These are phyloP conservation scores for Papilio helenus DNA, from an alignment of 1,140 invertebrate genomes.

Conservation along the genomic window DNA sequence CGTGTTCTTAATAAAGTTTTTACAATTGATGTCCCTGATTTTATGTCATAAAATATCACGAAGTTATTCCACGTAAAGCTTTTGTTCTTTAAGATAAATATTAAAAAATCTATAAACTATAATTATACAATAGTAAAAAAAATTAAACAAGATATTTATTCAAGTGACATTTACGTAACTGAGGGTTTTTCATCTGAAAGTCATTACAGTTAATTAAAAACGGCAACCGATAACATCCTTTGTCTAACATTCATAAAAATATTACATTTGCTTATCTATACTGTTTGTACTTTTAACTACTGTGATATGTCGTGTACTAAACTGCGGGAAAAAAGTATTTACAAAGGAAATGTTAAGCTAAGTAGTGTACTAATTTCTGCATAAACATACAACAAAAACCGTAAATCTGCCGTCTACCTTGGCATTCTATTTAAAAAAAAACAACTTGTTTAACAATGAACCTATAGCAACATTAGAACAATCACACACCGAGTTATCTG, in stretches of 20 bases:
- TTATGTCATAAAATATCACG: background rate
- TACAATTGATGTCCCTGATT: background rate
- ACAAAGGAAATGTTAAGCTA: too few species aligned
- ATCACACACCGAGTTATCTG: background rate
- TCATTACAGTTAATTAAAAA: conserved; percentile 65
- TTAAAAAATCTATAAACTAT: too few species aligned
- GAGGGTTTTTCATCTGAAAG: conserved; percentile 57
- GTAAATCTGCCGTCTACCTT: too few species aligned
- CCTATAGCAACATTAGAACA: background rate
- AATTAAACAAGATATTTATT: background rate
- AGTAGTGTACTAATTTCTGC: too few species aligned
- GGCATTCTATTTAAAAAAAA: background rate
- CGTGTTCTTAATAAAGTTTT: background rate
- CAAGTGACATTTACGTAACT: background rate
- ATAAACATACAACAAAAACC: too few species aligned
- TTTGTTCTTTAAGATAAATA: background rate
- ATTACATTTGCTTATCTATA: background rate
- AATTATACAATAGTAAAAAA: background rate
- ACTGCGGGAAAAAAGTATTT: too few species aligned
- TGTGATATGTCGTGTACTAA: background rate
- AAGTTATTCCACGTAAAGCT: background rate
- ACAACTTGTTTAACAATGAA: background rate
- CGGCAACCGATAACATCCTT: conserved; percentile 53
- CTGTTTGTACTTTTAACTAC: background rate
- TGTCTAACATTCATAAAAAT: background rate